phyloP scores from a whole-genome alignment of 92 coral and sea anemone species.

The Bergia puertoricense region DNA sequence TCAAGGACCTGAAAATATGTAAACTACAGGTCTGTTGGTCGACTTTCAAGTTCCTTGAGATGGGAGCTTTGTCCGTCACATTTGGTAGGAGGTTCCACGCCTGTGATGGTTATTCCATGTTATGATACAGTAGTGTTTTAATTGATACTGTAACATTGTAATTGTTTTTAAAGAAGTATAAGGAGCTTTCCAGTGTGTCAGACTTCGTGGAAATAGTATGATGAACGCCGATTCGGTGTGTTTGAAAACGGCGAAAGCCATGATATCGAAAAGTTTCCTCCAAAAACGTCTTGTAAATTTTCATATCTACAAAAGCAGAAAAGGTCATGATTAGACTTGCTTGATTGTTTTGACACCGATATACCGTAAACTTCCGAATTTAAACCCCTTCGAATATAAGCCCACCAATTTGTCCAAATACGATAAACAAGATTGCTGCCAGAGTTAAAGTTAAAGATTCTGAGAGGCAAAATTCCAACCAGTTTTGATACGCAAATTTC shows the following conservation, averaged over 20 bases:
- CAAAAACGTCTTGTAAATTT: constrained; percentile 95
- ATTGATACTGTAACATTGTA: neutral
- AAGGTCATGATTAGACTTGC: neutral
- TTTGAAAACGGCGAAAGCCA: constrained; percentile 96
- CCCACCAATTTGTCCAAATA: too few relatives aligned
- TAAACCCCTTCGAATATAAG: too few relatives aligned
- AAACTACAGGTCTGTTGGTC: too few relatives aligned
- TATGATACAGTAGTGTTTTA: neutral
- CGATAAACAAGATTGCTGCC: too few relatives aligned
- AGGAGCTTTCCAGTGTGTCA: constrained; percentile 4
- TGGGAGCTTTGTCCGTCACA: too few relatives aligned
- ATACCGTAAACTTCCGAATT: too few relatives aligned
- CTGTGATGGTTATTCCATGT: neutral
- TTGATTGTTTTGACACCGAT: neutral
- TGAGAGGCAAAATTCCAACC: too few relatives aligned
- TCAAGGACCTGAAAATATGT: too few relatives aligned
- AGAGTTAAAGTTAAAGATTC: too few relatives aligned
- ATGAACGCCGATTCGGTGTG: constrained; percentile 63
- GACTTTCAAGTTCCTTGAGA: too few relatives aligned
- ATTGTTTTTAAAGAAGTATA: neutral
- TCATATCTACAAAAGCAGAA: constrained; percentile 74
- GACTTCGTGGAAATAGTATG: constrained; percentile 79
- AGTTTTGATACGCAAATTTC: too few relatives aligned
- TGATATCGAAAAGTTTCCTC: constrained; percentile 82
- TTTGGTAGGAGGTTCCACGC: too few relatives aligned